Evolutionary conservation across 2,797 vertebrate species (phyloP).

Genomic region (Dromococcyx pavoninus): DNA sequence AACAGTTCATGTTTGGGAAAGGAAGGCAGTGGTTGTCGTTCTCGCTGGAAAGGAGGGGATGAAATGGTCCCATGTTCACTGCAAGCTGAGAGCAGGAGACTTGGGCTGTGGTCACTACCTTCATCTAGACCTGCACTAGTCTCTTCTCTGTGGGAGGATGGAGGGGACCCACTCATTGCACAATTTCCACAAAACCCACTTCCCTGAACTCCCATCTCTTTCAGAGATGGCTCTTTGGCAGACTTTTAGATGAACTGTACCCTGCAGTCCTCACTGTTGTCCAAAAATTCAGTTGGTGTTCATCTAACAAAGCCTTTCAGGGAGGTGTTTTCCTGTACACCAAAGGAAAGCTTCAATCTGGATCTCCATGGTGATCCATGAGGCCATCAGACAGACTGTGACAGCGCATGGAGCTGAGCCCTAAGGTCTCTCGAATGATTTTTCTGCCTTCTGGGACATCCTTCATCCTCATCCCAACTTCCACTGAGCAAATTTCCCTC

Average conservation of each 20-base stretch:
- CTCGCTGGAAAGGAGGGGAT: rapidly evolving
- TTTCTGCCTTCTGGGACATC: not conserved
- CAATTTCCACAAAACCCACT: not conserved
- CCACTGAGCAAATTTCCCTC: not conserved
- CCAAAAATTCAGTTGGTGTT: not conserved
- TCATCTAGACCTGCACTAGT: not conserved
- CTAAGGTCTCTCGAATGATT: not conserved
- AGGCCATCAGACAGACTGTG: not conserved
- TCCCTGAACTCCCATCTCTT: not conserved
- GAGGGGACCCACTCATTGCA: rapidly evolving
- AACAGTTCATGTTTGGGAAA: not conserved
- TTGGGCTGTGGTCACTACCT: not conserved
- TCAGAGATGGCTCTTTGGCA: not conserved
- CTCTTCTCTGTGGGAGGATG: rapidly evolving
- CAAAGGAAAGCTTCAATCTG: not conserved
- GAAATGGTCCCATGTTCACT: rapidly evolving
- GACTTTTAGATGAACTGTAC: not conserved
- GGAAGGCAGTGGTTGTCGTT: rapidly evolving
- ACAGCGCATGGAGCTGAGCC: not conserved
- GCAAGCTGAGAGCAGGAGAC: not conserved
- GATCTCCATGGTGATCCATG: not conserved
- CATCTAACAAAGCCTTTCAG: not conserved
- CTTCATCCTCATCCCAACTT: not conserved
- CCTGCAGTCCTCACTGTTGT: not conserved
- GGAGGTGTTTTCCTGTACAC: not conserved